phyloP scores from a whole-genome alignment of 2,888 invertebrate species.

The Apotomis betuletana region DNA sequence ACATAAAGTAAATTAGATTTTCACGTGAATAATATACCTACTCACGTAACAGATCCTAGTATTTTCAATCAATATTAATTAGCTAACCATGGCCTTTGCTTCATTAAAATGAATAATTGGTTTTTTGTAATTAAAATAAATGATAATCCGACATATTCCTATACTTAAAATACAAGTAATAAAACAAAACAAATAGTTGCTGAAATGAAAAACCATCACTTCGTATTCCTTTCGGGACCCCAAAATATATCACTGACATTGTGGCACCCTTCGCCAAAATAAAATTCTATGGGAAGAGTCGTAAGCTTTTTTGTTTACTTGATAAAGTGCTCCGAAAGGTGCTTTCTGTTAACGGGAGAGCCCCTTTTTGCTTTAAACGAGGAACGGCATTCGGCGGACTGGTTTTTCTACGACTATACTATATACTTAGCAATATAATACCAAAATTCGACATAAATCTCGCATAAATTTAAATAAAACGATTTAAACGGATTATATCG shows the following conservation, averaged over 20 bases:
- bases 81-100: too few species aligned
- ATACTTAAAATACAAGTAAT: neutral
- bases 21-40: too few species aligned
- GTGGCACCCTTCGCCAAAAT: constrained; percentile 45
- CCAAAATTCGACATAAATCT: neutral
- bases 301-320: constrained; percentile 48
- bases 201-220: constrained; percentile 11
- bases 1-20: too few species aligned
- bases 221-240: constrained; percentile 37
- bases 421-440: neutral
- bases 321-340: constrained; percentile 49
- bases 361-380: constrained; percentile 38
- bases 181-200: neutral
- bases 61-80: too few species aligned
- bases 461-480: too few species aligned
- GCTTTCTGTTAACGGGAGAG: constrained; percentile 44
- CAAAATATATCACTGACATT: constrained; percentile 42
- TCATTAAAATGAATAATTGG: too few species aligned
- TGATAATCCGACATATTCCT: neutral
- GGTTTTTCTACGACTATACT: constrained; percentile 2
- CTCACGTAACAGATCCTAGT: too few species aligned
- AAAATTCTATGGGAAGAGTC: constrained; percentile 48
- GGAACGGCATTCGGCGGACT: constrained; percentile 4
- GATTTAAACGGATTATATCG: too few species aligned
- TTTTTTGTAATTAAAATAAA: neutral